Evolutionary conservation across 2,888 invertebrate species (phyloP), one percentile per base, ranked within the genome.

Genomic region (Lypha dubia): DNA sequence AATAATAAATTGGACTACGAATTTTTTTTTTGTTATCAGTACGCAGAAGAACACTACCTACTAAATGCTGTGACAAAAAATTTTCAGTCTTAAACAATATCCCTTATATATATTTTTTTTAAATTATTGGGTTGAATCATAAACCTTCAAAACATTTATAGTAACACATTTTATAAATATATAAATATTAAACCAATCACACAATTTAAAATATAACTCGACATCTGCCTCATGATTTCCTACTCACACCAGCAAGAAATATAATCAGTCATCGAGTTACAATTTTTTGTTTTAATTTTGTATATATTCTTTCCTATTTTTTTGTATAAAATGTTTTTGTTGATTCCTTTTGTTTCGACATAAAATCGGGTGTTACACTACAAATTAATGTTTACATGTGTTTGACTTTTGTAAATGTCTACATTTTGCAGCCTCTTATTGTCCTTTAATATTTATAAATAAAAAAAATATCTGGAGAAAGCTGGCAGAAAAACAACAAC

Each of bases 381-480:
- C 32, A 46, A 28, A 22, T 46, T 46, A 32, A 35, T 71, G 15
- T 60, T 60, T 35, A 35, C 67, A 67, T 67, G 9, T 51, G 22
- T 67, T 20, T 15, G 22, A 35, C 35, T 51, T n/a, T 24, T 56
- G 17, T 17, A 58, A 58, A 24, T 24, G 24, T 35, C 9, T 68
- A 15, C 51, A 22, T 51, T 13, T 20, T 13, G 0, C 5, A 67
- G 13, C n/a, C 49, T 15, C 44, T 9, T 60, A 17, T 46, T 60
- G 58, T 6, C 38, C 17, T 49, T 62, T 38, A n/a, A 49, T n/a
- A 73, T 73, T 62, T 60, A 13, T 60, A 13, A 38, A 49, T 73
- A 9, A 22, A 62, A 22, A 70, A 5, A 53, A 13, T 22, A 51
- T 22, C 13, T 51, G 22, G 17, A 51, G 4, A 41, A 56, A 28